Conservation (phyloP, 1,140 invertebrate species). For the Caerostris darwini region DNA sequence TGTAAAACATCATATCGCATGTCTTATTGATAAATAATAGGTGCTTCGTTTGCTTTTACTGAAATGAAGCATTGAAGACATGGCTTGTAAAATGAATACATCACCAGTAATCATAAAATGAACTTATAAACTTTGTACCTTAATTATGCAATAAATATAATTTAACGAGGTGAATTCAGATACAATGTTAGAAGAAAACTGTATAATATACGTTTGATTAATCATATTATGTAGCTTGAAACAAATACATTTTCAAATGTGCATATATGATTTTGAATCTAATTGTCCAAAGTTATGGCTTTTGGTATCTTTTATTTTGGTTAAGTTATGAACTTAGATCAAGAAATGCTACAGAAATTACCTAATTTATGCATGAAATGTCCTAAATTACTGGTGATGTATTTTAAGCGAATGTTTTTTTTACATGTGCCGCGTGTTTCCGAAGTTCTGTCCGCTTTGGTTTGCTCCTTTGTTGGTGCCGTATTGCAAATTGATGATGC, state of each 20-base stretch:
- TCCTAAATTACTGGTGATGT: neutral
- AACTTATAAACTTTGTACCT: neutral
- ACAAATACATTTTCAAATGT: no score
- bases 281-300: no score
- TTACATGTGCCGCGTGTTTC: conserved; percentile 86
- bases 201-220: neutral
- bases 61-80: conserved; percentile 8
- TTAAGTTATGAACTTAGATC: no score
- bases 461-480: conserved; percentile 95
- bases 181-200: conserved; percentile 1
- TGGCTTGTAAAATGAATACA: neutral
- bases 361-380: neutral
- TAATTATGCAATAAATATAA: neutral
- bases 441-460: conserved; percentile 94
- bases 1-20: neutral
- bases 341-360: no score
- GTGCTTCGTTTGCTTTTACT: neutral
- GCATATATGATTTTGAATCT: no score
- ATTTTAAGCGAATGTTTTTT: neutral
- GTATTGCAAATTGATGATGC: conserved; percentile 94
- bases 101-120: neutral
- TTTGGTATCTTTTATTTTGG: no score
- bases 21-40: neutral
- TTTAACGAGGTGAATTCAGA: neutral
- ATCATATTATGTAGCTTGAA: neutral